Conservation (phyloP, 2,888 invertebrate genomes). For the Lepeophtheirus nordmannii region DNA sequence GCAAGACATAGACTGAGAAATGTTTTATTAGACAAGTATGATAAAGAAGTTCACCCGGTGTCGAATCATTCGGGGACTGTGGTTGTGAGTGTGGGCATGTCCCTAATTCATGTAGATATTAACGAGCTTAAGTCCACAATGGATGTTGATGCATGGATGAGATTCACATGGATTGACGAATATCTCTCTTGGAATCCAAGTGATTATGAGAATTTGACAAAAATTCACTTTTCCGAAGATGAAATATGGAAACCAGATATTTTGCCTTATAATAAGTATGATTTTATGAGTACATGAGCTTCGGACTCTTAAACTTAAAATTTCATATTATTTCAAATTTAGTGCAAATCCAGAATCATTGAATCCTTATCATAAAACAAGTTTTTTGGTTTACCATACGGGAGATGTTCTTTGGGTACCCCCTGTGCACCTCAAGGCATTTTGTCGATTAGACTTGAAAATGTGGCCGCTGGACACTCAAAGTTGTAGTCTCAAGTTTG, state of each 20-base stretch:
- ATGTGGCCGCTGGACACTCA: slow-evolving; percentile 22
- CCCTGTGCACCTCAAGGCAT: slow-evolving; percentile 17
- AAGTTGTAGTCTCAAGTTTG: slow-evolving; percentile 19
- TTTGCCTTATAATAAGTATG: slow-evolving; percentile 17
- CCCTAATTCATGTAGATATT: slow-evolving; percentile 18
- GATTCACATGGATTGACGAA: slow-evolving; percentile 18
- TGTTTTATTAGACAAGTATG: slow-evolving; percentile 5
- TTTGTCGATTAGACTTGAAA: slow-evolving; percentile 14
- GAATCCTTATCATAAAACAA: slow-evolving; percentile 5
- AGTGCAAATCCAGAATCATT: slow-evolving; percentile 9
- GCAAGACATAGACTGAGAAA: slow-evolving; percentile 6
- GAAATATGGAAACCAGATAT: slow-evolving; percentile 24
- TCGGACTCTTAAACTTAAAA: neutral
- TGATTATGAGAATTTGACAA: slow-evolving; percentile 12
- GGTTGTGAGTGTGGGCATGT: slow-evolving; percentile 17
- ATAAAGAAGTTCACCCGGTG: slow-evolving; percentile 13
- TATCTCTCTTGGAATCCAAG: slow-evolving; percentile 17
- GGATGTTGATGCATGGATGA: slow-evolving; percentile 22
- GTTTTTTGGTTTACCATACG: slow-evolving; percentile 10
- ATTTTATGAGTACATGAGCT: neutral
- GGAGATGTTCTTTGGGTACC: slow-evolving; percentile 23
- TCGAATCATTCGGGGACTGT: neutral
- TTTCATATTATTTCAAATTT: neutral
- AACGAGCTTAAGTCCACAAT: slow-evolving; percentile 15
- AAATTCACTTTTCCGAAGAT: slow-evolving; percentile 15